phyloP scores from a whole-genome alignment of 37 sponge, comb jelly and placozoan species.

The Theonella swinhoei region DNA sequence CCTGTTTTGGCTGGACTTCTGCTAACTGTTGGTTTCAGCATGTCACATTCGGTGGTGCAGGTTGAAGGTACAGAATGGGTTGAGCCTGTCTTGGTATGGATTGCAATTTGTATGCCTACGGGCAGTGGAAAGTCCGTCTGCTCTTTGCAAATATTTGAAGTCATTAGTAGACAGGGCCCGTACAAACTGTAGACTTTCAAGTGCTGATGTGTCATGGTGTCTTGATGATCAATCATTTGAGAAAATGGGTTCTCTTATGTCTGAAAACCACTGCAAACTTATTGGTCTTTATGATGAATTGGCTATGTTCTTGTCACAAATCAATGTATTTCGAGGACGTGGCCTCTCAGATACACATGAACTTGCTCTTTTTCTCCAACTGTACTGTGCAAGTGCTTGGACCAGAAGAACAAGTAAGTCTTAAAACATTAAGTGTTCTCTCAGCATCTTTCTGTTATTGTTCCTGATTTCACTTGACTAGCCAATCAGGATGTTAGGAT shows the following conservation, averaged over 20 bases:
- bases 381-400: slow-evolving; percentile 47
- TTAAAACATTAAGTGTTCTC: too few relatives aligned
- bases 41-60: slow-evolving; percentile 22
- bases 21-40: neutral
- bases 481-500: too few relatives aligned
- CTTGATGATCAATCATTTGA: slow-evolving; percentile 48
- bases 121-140: slow-evolving; percentile 42
- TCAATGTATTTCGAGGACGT: slow-evolving; percentile 28
- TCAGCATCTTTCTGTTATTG: too few relatives aligned
- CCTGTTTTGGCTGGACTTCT: slow-evolving; percentile 32
- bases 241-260: slow-evolving; percentile 67
- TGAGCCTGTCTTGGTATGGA: slow-evolving; percentile 44
- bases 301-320: slow-evolving; percentile 43
- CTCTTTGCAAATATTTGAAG: slow-evolving; percentile 22
- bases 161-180: neutral
- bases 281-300: slow-evolving; percentile 62
- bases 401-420: slow-evolving; percentile 42
- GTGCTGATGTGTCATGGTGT: slow-evolving; percentile 23
- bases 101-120: slow-evolving; percentile 45
- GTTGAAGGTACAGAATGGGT: slow-evolving; percentile 22
- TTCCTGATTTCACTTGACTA: too few relatives aligned
- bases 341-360: slow-evolving; percentile 46
- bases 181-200: neutral
- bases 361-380: slow-evolving; percentile 36
- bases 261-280: slow-evolving; percentile 20